Conservation (phyloP, 2,113 vertebrate genomes). For the Vimba vimba region DNA sequence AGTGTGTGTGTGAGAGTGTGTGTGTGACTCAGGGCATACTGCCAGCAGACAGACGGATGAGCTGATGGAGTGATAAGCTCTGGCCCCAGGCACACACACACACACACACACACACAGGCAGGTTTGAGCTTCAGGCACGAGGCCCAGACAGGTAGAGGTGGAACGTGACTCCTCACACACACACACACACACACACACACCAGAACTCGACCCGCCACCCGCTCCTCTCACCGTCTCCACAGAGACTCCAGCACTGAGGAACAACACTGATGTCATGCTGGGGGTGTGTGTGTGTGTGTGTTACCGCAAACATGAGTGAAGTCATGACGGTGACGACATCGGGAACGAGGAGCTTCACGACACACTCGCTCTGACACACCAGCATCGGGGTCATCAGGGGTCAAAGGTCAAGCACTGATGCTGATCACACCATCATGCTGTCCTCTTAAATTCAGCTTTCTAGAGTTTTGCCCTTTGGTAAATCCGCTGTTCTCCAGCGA, state of each 20-base stretch:
- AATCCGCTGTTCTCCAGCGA: no score
- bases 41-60: slow-evolving; percentile 40
- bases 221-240: not conserved
- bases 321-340: no score
- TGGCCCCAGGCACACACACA: slow-evolving; percentile 21
- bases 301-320: no score
- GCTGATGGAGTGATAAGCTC: slow-evolving; percentile 40
- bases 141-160: slow-evolving; percentile 71
- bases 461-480: no score
- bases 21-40: slow-evolving; percentile 1
- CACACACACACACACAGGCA: not conserved
- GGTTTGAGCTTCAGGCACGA: slow-evolving; percentile 8
- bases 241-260: not conserved
- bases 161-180: slow-evolving; percentile 61
- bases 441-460: no score
- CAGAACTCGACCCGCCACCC: slow-evolving; percentile 30
- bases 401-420: no score
- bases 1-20: not conserved
- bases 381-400: no score
- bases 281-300: slow-evolving; percentile 8
- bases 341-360: no score
- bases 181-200: slow-evolving; percentile 12
- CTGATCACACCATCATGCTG: no score
- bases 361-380: no score
- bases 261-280: not conserved